Evolutionary conservation across 35 echinoderm and acorn worm genomes (phyloP).

Genomic region (Heliocidaris erythrogramma): DNA sequence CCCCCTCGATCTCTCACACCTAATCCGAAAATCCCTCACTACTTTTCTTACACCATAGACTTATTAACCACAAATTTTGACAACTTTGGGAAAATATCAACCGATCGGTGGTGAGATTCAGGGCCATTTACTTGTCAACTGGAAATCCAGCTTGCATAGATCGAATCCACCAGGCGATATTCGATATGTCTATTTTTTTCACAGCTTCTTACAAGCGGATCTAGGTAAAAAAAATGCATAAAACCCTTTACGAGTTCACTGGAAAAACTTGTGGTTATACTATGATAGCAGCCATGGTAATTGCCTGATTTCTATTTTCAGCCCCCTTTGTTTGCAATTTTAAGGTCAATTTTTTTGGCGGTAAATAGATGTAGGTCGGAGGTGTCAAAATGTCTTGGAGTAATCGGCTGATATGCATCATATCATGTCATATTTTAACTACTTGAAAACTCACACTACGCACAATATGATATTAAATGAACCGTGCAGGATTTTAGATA

Average conservation of each 20-base stretch:
- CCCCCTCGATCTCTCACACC: no score
- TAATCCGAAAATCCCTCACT: no score
- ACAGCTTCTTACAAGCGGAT: background rate
- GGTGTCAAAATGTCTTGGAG: background rate
- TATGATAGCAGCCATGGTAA: background rate
- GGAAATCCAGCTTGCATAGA: background rate
- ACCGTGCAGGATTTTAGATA: no score
- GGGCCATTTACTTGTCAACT: background rate
- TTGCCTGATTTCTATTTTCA: background rate
- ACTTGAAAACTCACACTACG: background rate
- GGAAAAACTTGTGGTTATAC: background rate
- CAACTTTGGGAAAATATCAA: background rate
- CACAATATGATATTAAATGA: no score
- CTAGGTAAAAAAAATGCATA: background rate
- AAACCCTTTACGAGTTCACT: background rate
- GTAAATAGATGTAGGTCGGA: background rate
- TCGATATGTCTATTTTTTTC: background rate
- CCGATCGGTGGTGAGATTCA: background rate
- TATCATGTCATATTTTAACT: background rate
- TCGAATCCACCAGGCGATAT: background rate
- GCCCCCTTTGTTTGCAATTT: background rate
- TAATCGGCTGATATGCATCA: background rate
- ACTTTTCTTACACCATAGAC: no score
- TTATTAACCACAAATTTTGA: no score
- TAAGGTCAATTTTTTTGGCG: background rate